Evolutionary conservation across 2,888 invertebrate species (phyloP).

Genomic region (Drosophila birchii): DNA sequence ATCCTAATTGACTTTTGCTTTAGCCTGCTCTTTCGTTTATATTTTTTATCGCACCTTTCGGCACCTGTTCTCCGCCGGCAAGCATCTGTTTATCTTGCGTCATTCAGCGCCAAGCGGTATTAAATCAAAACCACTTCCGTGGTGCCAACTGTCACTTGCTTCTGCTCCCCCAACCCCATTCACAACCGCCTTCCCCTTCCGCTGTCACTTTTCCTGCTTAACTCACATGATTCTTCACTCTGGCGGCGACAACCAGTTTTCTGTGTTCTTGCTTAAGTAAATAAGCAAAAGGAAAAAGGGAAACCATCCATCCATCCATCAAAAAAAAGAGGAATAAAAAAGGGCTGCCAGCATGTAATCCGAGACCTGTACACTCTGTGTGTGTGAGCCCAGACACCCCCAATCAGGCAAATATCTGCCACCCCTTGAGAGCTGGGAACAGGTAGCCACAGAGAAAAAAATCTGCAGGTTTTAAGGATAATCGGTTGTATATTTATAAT

Average conservation of each 20-base stretch:
- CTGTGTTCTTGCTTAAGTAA: conserved; percentile 51
- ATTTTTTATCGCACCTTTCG: conserved; percentile 55
- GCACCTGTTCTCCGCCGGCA: conserved; percentile 59
- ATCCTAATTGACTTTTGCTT: conserved; percentile 31
- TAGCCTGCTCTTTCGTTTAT: conserved; percentile 10
- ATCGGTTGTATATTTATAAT: not conserved
- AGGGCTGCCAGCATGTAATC: conserved; percentile 71
- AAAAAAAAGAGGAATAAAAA: conserved; percentile 24
- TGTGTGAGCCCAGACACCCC: conserved; percentile 53
- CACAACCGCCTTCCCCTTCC: conserved; percentile 52
- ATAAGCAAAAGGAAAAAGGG: conserved; percentile 40
- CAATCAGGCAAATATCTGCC: conserved; percentile 27
- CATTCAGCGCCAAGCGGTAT: conserved; percentile 52
- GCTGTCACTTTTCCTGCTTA: conserved; percentile 32
- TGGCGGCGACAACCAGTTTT: conserved; percentile 57
- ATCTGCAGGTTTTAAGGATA: not conserved
- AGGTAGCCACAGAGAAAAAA: conserved; percentile 46
- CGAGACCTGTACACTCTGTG: conserved; percentile 54
- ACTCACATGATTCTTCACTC: conserved; percentile 41
- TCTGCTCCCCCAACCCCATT: conserved; percentile 34
- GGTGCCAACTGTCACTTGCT: conserved; percentile 48
- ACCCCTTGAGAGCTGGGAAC: conserved; percentile 29
- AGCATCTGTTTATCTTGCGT: conserved; percentile 59
- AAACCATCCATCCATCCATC: conserved; percentile 38
- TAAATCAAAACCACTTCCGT: conserved; percentile 78